Percentiles rank a stretch among this genome's conserved stretches.
Evolutionary conservation across 2,113 vertebrate species (phyloP).

Genomic region (Probosciger aterrimus): DNA sequence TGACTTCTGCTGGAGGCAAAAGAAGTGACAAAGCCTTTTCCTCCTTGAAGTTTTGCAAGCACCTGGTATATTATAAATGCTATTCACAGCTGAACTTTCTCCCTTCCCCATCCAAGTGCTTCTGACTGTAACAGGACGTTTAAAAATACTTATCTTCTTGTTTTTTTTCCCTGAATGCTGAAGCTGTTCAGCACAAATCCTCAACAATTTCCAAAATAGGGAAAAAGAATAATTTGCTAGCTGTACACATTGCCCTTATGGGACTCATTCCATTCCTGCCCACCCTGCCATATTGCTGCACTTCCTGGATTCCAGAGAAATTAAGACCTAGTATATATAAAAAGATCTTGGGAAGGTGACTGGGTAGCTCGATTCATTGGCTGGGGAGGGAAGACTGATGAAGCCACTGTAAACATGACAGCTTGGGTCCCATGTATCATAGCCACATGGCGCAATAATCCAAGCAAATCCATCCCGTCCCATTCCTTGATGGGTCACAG

Average conservation of each 20-base stretch:
- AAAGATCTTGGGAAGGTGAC: constrained; percentile 57
- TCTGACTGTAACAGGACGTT: background rate
- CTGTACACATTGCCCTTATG: constrained; percentile 41
- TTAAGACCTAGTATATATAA: constrained; percentile 34
- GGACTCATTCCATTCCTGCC: constrained; percentile 59
- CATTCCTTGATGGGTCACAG: background rate
- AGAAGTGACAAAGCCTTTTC: background rate
- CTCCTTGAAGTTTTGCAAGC: background rate
- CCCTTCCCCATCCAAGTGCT: background rate
- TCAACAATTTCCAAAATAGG: constrained; percentile 63
- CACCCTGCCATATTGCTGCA: constrained; percentile 23
- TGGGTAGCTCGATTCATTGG: background rate
- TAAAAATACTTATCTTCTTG: constrained; percentile 32
- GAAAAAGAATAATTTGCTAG: constrained; percentile 31
- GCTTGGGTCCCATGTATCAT: background rate
- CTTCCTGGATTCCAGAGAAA: constrained; percentile 65
- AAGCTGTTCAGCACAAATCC: constrained; percentile 3
- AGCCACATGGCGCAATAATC: background rate
- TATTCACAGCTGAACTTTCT: background rate
- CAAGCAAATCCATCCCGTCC: background rate
- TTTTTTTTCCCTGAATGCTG: background rate
- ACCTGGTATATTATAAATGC: background rate
- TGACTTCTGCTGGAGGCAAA: background rate
- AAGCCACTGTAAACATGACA: background rate
- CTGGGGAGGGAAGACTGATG: background rate